Evolutionary conservation across 2,797 vertebrate species (phyloP).

Genomic region (Coluber constrictor): DNA sequence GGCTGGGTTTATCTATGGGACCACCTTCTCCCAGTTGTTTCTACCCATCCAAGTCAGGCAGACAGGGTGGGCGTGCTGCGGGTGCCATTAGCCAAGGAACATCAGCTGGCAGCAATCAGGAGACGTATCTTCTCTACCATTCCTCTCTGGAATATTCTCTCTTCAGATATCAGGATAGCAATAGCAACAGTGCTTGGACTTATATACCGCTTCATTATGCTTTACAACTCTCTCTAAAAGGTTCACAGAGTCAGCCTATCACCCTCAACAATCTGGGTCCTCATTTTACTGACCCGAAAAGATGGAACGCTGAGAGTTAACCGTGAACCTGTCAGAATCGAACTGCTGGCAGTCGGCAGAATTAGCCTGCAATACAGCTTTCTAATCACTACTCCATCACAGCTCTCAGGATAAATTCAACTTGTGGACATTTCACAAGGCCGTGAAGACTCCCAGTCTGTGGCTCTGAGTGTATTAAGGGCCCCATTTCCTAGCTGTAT

Average conservation of each 20-base stretch:
- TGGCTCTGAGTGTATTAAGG: neutral
- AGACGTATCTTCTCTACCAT: too few species aligned
- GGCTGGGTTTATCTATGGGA: too few species aligned
- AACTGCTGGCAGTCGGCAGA: neutral
- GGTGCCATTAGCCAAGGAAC: too few species aligned
- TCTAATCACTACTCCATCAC: neutral
- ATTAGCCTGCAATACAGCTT: neutral
- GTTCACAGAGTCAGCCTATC: neutral
- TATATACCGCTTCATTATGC: neutral
- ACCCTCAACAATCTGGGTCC: neutral
- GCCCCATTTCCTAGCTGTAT: neutral
- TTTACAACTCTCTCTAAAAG: too few species aligned
- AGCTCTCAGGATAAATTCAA: neutral
- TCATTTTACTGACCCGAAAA: neutral
- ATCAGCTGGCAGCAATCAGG: too few species aligned
- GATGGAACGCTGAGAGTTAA: neutral
- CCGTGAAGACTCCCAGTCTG: neutral
- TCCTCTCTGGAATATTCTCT: too few species aligned
- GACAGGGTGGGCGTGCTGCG: too few species aligned
- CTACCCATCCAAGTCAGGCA: too few species aligned
- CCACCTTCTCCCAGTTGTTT: too few species aligned
- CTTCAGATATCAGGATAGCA: too few species aligned
- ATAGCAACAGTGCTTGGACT: neutral
- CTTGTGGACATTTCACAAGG: neutral
- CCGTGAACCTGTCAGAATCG: neutral